phyloP scores from a whole-genome alignment of 2,797 vertebrate genomes.

The Periophthalmus magnuspinnatus region DNA sequence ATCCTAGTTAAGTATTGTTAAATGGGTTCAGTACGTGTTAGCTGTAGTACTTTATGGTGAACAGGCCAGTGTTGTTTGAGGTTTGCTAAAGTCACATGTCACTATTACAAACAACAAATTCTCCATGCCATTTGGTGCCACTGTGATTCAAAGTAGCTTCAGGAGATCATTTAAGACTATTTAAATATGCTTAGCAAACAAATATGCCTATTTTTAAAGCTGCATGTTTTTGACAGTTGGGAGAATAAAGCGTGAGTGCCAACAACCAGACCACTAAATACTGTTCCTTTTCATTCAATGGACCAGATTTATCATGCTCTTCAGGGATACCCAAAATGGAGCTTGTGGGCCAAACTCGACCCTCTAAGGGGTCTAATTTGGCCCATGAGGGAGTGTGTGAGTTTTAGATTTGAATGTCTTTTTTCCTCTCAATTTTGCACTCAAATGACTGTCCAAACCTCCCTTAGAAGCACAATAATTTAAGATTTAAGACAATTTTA shows the following conservation, averaged over 20 bases:
- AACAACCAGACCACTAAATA: slow-evolving; percentile 17
- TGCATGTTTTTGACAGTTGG: slow-evolving; percentile 29
- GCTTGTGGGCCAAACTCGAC: neutral
- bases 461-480: neutral
- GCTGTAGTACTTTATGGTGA: neutral
- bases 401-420: neutral
- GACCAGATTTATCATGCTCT: neutral
- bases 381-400: neutral
- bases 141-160: slow-evolving; percentile 23
- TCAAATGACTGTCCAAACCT: neutral
- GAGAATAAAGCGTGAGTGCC: slow-evolving; percentile 16
- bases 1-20: neutral
- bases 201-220: slow-evolving; percentile 28
- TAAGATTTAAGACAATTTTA: too few relatives aligned
- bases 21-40: neutral
- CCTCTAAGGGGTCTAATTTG: neutral
- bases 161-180: slow-evolving; percentile 29
- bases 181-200: slow-evolving; percentile 41
- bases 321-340: neutral
- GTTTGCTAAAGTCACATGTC: slow-evolving; percentile 12
- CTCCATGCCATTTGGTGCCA: slow-evolving; percentile 34
- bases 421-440: neutral
- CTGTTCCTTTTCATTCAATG: slow-evolving; percentile 1
- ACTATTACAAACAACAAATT: slow-evolving; percentile 17
- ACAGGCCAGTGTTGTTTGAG: neutral